Percentiles rank a stretch among this genome's conserved stretches.
Conservation (phyloP, 2,113 vertebrate species). For the Dendropsophus ebraccatus region DNA sequence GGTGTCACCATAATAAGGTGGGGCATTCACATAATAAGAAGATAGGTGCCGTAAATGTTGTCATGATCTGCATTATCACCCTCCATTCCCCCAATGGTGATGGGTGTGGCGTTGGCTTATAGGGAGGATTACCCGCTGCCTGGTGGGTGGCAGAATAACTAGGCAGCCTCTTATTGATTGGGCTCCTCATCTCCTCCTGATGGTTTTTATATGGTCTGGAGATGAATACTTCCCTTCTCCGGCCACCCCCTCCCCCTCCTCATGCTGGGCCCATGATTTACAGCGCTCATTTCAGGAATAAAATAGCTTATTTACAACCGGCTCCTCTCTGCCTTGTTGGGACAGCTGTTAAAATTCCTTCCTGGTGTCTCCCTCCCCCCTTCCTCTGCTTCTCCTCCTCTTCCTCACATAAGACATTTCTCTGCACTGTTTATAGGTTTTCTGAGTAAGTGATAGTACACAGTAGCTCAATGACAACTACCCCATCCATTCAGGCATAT, state of each 20-base stretch:
- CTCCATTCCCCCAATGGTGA: too few species aligned
- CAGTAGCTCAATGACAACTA: background rate
- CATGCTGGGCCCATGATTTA: constrained; percentile 25
- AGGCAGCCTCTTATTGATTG: background rate
- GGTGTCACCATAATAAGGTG: too few species aligned
- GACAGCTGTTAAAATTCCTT: constrained; percentile 54
- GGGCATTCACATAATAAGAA: too few species aligned
- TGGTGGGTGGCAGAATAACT: background rate
- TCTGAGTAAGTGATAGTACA: background rate
- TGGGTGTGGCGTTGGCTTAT: too few species aligned
- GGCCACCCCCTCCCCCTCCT: background rate
- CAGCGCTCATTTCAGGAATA: constrained; percentile 35
- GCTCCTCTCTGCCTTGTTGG: constrained; percentile 45
- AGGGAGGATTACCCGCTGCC: too few species aligned
- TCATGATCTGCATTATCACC: too few species aligned
- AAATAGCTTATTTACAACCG: constrained; percentile 38
- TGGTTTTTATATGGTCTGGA: background rate
- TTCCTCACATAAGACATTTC: constrained; percentile 2
- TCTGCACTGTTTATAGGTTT: constrained; percentile 12
- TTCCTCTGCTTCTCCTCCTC: background rate
- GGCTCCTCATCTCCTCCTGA: background rate
- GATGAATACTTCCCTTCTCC: background rate
- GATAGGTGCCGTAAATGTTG: too few species aligned
- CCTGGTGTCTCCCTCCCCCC: constrained; percentile 22
- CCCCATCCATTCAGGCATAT: background rate